Evolutionary conservation across 2,888 invertebrate genomes (phyloP), one percentile per base, ranked within the genome.

Genomic region (Merodon equestris): DNA sequence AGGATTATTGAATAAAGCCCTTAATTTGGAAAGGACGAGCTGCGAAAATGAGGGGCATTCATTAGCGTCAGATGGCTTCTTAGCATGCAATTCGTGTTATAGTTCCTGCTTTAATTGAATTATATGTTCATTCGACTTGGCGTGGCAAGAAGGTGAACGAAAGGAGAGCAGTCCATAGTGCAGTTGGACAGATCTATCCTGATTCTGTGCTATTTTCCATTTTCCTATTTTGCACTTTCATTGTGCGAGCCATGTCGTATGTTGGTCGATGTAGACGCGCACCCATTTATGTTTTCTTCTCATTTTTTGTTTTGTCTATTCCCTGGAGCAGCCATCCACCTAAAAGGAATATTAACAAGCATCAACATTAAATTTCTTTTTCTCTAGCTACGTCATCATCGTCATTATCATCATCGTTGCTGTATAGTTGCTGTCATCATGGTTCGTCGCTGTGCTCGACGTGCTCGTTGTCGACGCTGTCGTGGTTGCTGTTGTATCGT

Each of bases 311-410:
- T 60, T 50, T 17, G 44, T 45, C 42, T 54, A 5, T 75, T 75
- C 64, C 58, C 64, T 60, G 27, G 27, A 44, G 61, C 67, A 77
- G 42, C 60, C 72, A 77, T 67, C 67, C 72, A 66, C 72, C 66
- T 66, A 61, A 72, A 72, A 67, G 68, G 77, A 77, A 72, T 72
- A 77, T 77, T 77, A 72, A 72, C 72, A 77, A 72, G 56, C 72
- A 77, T 67, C 72, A 72, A 68, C 77, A 73, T 77, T 77, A 77
- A 77, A 77, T 77, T 77, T 68, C 73, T 58, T 77, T 58, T 57
- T 67, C 36, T 57, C 44, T 44, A 63, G 38, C 64, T 42, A 34
- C 57, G 34, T 45, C 51, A 17, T 17, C 3, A 7, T 27, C 27
- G 3, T 27, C 27, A 27, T 27, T 27, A n/a, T 45, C 51, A 17